Evolutionary conservation across 1,140 invertebrate species (phyloP), one percentile per base, ranked within the genome.

Genomic region (Zaprionus vittiger): DNA sequence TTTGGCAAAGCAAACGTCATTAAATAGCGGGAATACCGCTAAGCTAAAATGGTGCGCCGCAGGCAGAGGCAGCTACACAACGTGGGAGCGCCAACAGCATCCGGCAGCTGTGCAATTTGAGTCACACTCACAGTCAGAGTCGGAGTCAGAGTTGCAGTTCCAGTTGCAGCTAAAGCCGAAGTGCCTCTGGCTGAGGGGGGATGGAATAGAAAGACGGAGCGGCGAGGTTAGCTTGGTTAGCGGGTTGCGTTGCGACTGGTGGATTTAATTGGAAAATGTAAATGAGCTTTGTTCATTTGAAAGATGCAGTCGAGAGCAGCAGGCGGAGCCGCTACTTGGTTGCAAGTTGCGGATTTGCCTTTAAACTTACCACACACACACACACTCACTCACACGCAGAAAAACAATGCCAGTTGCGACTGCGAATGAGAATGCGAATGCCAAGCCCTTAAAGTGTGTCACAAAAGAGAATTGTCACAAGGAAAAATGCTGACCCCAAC

Each of bases 251-350:
- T 68, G 22, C 69, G 84, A 38, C 73, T 86, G 83, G 75, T 79
- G 84, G 85, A 89, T 89, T 89, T 89, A 89, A 89, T 89, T 89
- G 84, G 84, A 89, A 89, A 89, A 89, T 89, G 84, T 90, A 89
- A 89, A 89, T 89, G 84, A 89, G 84, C 84, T 89, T 89, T 89
- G 84, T 89, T 89, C 85, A 89, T 89, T 89, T 89, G 84, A 89
- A 87, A 89, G 84, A 87, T 89, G 84, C 84, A 89, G 81, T 89
- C 63, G 81, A 57, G 76, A 66, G 79, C 73, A 71, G 68, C 59
- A 17, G 41, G n/a, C 47, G 47, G 20, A 38, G 71, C 59, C 55
- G 79, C 74, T 74, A 84, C 84, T 87, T 87, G 80, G 76, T 68
- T 78, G 78, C 47, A 63, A 80, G 80, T 73, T 65, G 69, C 69